Base-by-base conservation (phyloP, 2,113 vertebrate species). In the Nipponia nippon region DNA sequence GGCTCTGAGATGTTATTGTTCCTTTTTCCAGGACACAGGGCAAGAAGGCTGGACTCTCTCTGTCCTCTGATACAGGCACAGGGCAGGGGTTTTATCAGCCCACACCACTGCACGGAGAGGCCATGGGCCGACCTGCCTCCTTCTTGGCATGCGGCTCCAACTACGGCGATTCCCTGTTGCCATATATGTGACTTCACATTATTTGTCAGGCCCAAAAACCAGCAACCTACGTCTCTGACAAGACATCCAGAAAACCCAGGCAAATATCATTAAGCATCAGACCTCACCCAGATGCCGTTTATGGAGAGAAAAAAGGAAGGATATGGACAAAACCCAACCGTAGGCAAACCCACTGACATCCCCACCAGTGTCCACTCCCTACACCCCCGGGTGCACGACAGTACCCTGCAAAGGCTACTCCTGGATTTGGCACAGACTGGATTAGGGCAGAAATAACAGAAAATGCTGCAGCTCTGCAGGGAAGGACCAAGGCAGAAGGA, bases 311-410 rank as follows among this genome's bases (percentile, higher is more conserved):
- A 58, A 71, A 47, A 59, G 52, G 16, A 47, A 44, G 13, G 9
- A 10, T 52, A 2, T 0, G 7, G 40, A 11, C 44, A 65, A 90
- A 90, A 44, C 10, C 29, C 79, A 83, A 20, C 7, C 0, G 0
- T 0, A 26, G n/a, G 49, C 13, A 11, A 80, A 11, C 12, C 12
- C 38, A 20, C 10, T 18, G 61, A 32, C 9, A 11, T 55, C 27
- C 14, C 56, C 44, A 12, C 5, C 0, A 0, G 21, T 3, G 59
- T 13, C 30, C 58, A 58, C 38, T 63, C 67, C 25, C 56, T 46
- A 5, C 61, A 12, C 1, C 18, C 25, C 13, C 1, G 6, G 49
- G 4, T 30, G 10, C 22, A 7, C 2, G 4, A 13, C 12, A 18
- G 16, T 10, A 16, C 49, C 53, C 29, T 70, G n/a, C 52, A 47